Conservation (phyloP, 2,797 vertebrate genomes). For the Hapalemur alaotrensis region DNA sequence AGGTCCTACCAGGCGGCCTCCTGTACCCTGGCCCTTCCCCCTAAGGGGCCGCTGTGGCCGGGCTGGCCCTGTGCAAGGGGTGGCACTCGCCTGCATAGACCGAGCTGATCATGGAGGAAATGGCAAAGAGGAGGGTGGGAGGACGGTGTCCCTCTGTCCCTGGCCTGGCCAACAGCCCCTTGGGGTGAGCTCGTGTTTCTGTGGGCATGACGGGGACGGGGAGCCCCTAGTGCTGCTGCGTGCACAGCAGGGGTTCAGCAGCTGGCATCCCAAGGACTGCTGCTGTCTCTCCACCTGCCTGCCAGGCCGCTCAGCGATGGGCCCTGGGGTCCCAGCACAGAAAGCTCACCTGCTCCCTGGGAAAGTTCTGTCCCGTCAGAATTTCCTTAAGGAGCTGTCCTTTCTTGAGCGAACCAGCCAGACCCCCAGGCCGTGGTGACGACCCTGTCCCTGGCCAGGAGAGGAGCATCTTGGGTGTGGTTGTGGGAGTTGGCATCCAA, state of each 20-base stretch:
- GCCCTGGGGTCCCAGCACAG: neutral
- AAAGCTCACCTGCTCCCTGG: neutral
- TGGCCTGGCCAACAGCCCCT: neutral
- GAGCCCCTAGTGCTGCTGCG: neutral
- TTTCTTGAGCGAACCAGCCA: too few relatives aligned
- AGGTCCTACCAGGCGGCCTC: too few relatives aligned
- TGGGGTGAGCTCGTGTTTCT: too few relatives aligned
- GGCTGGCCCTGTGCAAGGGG: neutral
- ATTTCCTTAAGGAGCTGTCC: neutral
- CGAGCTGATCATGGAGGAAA: neutral
- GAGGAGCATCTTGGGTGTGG: neutral
- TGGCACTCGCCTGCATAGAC: neutral
- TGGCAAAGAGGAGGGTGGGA: neutral
- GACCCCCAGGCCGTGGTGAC: neutral
- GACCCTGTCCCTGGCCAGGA: neutral
- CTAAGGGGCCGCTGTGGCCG: neutral
- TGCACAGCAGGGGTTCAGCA: neutral
- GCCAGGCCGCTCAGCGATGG: neutral
- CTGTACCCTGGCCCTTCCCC: neutral
- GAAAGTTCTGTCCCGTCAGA: neutral
- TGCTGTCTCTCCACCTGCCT: too few relatives aligned
- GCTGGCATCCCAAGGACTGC: too few relatives aligned
- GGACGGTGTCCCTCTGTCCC: neutral
- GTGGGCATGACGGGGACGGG: neutral
- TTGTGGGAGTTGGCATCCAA: too few relatives aligned